Evolutionary conservation across 2,888 invertebrate genomes (phyloP), one percentile per base, ranked within the genome.

Genomic region (Drosophila ezoana): DNA sequence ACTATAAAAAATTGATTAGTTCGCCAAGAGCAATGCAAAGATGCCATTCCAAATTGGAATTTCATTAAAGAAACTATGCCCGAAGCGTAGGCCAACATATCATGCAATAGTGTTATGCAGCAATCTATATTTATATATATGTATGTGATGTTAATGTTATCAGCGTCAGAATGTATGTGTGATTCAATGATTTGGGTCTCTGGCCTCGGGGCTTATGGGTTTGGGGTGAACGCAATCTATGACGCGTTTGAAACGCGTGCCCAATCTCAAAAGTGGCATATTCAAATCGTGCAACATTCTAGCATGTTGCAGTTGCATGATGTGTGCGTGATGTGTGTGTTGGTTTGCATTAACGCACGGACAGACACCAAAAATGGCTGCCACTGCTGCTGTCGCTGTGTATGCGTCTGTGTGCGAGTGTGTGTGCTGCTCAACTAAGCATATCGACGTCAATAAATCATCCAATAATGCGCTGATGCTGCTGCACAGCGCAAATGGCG

Each of bases 391-490:
- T 54, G 43, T 43, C 43, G 14, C 57, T 41, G 58, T 33, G 33
- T 49, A 8, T 1, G 32, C 23, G 44, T 43, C 38, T 57, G 65
- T 73, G 75, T 23, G 51, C 13, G 18, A 1, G 23, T 51, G 51
- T 69, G 64, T 62, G 65, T 73, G 75, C 74, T 82, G 87, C 76
- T 86, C 90, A 91, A 90, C 90, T 90, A 90, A 90, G 90, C 91
- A 90, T 89, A 90, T 90, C 91, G 90, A 88, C 91, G 89, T 89
- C 90, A 91, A 91, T 91, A 91, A 91, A 91, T 91, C 91, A 91
- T 91, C 89, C 87, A 87, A 90, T 91, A 90, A 91, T 91, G 89
- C 87, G 77, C 78, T 72, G 88, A 76, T 76, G 77, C 57, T 72
- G 67, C 52, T 73, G 64, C 51, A 53, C 47, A 54, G 72, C 57